phyloP scores from a whole-genome alignment of 2,888 invertebrate species.

The Eustalomyia histrio region DNA sequence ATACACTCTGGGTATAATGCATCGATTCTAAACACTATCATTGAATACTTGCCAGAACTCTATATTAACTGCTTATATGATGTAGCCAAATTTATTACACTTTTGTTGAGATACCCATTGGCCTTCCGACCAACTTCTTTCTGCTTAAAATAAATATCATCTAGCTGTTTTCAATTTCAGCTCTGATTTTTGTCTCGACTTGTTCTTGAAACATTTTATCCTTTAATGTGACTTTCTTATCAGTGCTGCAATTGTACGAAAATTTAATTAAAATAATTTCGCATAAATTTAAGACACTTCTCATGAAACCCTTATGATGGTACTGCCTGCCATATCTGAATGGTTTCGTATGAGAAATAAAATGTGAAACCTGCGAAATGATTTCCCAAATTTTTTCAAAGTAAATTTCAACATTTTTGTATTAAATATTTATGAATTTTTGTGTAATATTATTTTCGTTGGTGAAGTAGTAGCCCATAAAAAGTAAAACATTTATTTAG shows the following conservation, averaged over 20 bases:
- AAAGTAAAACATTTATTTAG: no score
- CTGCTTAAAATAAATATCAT: conserved; percentile 30
- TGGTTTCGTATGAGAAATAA: not conserved
- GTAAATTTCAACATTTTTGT: no score
- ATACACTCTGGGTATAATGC: not conserved
- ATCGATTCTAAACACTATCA: not conserved
- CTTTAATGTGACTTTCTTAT: conserved; percentile 45
- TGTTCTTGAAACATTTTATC: conserved; percentile 49
- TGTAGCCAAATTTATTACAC: conserved; percentile 50
- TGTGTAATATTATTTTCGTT: no score
- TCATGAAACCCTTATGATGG: not conserved
- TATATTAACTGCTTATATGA: conserved; percentile 51
- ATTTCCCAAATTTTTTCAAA: no score
- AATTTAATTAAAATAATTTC: conserved; percentile 40
- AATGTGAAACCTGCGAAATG: not conserved
- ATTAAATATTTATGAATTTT: no score
- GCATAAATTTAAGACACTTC: conserved; percentile 4
- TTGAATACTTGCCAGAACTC: conserved; percentile 50
- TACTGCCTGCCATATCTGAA: not conserved
- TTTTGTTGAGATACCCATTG: conserved; percentile 11
- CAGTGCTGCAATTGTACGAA: conserved; percentile 53
- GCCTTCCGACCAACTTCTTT: conserved; percentile 33
- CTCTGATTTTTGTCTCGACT: conserved; percentile 27
- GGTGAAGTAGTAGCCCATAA: no score
- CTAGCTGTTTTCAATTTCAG: conserved; percentile 52